phyloP scores from a whole-genome alignment of 2,888 invertebrate genomes.

The Yponomeuta malinellus region DNA sequence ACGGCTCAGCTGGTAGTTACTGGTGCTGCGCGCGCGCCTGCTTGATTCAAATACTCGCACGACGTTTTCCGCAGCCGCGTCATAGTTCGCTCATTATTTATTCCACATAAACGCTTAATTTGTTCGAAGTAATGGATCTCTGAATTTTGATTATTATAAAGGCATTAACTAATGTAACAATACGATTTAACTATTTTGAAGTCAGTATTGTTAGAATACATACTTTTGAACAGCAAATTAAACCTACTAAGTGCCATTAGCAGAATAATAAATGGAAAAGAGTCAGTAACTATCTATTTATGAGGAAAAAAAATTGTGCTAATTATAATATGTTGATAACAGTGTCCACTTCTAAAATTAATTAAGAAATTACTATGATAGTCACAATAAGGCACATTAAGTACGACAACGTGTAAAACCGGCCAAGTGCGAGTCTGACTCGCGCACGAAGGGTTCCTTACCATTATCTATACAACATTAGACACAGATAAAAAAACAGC shows the following conservation, averaged over 20 bases:
- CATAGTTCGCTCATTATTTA: constrained; percentile 25
- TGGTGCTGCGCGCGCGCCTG: constrained; percentile 8
- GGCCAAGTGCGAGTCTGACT: too few relatives aligned
- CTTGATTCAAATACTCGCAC: constrained; percentile 50
- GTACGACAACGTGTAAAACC: background rate
- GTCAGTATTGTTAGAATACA: background rate
- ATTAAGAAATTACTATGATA: background rate
- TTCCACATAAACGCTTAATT: background rate
- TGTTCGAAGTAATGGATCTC: background rate
- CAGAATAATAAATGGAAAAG: background rate
- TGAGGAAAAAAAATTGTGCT: background rate
- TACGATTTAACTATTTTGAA: too few relatives aligned
- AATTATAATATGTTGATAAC: background rate
- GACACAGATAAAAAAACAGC: too few relatives aligned
- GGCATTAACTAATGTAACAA: background rate
- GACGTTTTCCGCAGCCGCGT: constrained; percentile 46
- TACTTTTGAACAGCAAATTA: background rate
- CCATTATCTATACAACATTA: too few relatives aligned
- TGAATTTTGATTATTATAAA: background rate
- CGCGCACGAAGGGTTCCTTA: too few relatives aligned
- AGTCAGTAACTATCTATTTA: background rate
- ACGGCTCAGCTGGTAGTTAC: background rate
- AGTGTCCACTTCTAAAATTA: background rate
- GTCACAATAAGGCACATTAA: background rate
- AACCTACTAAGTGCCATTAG: background rate